Conservation (phyloP, 2,888 invertebrate species). For the Notodonta dromedarius region DNA sequence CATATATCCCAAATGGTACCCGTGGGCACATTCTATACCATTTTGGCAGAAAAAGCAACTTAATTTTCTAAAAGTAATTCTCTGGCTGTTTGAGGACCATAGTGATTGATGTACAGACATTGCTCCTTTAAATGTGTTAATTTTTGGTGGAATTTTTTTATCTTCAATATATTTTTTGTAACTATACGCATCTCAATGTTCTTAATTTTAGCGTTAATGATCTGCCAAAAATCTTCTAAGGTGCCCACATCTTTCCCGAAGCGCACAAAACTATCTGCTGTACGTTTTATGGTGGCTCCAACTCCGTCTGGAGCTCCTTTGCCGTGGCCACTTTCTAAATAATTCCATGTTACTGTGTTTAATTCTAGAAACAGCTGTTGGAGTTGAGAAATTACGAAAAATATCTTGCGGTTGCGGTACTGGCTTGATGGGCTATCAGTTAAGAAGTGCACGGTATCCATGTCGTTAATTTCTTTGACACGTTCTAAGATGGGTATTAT, state of each 20-base stretch:
- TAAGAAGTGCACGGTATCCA: constrained; percentile 16
- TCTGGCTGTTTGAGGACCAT: background rate
- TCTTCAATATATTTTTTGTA: constrained; percentile 13
- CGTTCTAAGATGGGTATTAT: constrained; percentile 5
- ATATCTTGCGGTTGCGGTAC: constrained; percentile 21
- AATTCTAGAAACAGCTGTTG: constrained; percentile 11
- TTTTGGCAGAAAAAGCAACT: constrained; percentile 14
- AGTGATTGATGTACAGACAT: constrained; percentile 12
- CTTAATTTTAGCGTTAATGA: constrained; percentile 11
- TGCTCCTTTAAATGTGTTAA: constrained; percentile 14
- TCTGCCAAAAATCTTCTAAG: constrained; percentile 11
- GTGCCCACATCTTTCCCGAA: constrained; percentile 13
- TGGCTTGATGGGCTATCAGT: constrained; percentile 21
- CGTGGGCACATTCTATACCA: constrained; percentile 10
- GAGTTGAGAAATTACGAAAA: constrained; percentile 19
- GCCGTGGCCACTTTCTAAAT: constrained; percentile 48
- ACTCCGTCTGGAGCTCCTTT: constrained; percentile 53
- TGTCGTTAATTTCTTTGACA: constrained; percentile 13
- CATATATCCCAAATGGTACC: constrained; percentile 13
- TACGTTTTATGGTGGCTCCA: constrained; percentile 46
- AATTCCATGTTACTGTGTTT: constrained; percentile 39
- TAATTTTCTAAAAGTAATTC: constrained; percentile 11
- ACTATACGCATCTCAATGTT: constrained; percentile 13
- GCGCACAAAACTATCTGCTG: constrained; percentile 36
- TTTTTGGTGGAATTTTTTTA: constrained; percentile 10